These are phyloP conservation scores for Aplysina aerophoba DNA, from an alignment of 37 sponge, comb jelly and placozoan genomes.

Conservation along the genomic window DNA sequence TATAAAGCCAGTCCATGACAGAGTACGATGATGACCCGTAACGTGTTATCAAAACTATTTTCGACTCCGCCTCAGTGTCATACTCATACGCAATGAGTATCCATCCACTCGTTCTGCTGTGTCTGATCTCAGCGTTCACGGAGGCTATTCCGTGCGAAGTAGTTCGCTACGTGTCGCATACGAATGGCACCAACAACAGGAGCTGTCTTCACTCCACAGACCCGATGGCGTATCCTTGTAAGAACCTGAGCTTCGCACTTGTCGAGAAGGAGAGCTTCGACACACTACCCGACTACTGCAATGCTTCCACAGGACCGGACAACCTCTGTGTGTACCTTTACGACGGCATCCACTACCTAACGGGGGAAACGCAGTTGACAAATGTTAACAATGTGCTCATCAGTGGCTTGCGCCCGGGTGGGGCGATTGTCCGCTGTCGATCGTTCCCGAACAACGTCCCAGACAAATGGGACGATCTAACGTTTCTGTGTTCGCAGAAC, in stretches of 20 bases:
- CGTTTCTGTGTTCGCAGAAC: slow-evolving; percentile 30
- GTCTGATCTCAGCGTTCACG: too few relatives aligned
- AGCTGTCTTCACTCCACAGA: background rate
- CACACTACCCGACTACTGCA: background rate
- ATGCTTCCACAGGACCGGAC: background rate
- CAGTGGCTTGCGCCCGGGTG: slow-evolving; percentile 32
- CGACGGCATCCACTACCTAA: background rate
- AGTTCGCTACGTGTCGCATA: background rate
- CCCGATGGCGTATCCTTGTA: background rate
- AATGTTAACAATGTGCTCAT: slow-evolving; percentile 29
- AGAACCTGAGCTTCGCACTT: slow-evolving; percentile 5
- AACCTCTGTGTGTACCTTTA: slow-evolving; percentile 11
- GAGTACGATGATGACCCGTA: too few relatives aligned
- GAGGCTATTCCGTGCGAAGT: background rate
- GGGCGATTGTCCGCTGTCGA: slow-evolving; percentile 50
- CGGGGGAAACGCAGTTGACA: slow-evolving; percentile 11
- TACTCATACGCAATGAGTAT: too few relatives aligned
- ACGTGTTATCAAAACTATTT: too few relatives aligned
- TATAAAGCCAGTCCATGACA: too few relatives aligned
- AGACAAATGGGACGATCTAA: slow-evolving; percentile 29
- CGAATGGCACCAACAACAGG: background rate
- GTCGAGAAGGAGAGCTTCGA: background rate
- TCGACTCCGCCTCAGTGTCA: too few relatives aligned
- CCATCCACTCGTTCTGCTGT: too few relatives aligned
- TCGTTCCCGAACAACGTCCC: slow-evolving; percentile 26